Percentiles rank a stretch among this genome's conserved stretches.
Conservation (phyloP, 2,888 invertebrate genomes). For the Drosophila ustulata region DNA sequence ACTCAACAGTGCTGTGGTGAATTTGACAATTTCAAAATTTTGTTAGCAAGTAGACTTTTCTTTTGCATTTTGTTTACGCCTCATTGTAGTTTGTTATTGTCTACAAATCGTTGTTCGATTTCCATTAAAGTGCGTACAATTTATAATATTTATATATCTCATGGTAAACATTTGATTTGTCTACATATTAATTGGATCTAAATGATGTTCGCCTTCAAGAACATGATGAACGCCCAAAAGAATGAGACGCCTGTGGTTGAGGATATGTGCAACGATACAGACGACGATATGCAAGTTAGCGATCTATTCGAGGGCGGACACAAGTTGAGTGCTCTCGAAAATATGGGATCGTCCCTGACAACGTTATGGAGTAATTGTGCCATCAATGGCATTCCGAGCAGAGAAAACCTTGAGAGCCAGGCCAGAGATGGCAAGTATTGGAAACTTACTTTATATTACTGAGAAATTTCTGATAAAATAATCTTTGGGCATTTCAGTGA, state of each 20-base stretch:
- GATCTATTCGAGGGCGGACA: conserved; percentile 44
- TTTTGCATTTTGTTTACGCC: background rate
- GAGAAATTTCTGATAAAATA: background rate
- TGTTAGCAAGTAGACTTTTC: background rate
- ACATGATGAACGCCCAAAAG: conserved; percentile 3
- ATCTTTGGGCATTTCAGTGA: background rate
- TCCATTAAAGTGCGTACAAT: background rate
- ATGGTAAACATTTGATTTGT: background rate
- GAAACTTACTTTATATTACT: background rate
- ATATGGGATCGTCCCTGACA: conserved; percentile 44
- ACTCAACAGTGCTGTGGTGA: conserved; percentile 18
- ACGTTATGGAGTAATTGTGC: conserved; percentile 47
- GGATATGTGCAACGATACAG: conserved; percentile 13
- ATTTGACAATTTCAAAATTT: background rate
- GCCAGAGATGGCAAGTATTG: conserved; percentile 9
- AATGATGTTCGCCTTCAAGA: conserved; percentile 31
- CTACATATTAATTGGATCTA: background rate
- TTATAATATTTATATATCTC: background rate
- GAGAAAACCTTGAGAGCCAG: background rate
- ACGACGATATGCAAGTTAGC: conserved; percentile 12
- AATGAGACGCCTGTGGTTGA: background rate
- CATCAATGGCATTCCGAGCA: conserved; percentile 3
- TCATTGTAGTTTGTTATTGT: no score
- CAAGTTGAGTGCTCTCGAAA: conserved; percentile 39
- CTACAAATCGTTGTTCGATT: background rate